These are phyloP conservation scores for Formica exsecta DNA, from an alignment of 1,140 invertebrate genomes.

Conservation along the genomic window DNA sequence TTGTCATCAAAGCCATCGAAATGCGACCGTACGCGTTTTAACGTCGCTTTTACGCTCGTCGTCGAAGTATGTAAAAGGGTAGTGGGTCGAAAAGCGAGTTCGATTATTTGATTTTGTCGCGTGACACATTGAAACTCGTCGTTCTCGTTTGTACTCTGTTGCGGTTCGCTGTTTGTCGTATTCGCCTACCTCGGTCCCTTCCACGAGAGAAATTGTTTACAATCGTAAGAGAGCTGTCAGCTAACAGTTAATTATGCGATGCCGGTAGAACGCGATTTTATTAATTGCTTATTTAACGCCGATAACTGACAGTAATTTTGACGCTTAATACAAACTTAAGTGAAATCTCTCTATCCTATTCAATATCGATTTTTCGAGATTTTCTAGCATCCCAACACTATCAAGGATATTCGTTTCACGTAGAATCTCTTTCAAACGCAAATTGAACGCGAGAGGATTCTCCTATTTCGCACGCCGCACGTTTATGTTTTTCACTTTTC, in stretches of 20 bases:
- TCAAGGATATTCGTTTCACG: constrained; percentile 49
- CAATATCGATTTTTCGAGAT: constrained; percentile 34
- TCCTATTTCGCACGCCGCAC: constrained; percentile 6
- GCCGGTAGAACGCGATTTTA: background rate
- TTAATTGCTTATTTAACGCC: constrained; percentile 23
- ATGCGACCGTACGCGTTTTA: background rate
- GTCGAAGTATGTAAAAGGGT: background rate
- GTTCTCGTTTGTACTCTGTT: background rate
- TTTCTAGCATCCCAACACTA: background rate
- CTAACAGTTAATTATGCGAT: constrained; percentile 42
- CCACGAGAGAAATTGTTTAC: constrained; percentile 20
- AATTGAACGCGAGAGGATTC: constrained; percentile 31
- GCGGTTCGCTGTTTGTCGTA: background rate
- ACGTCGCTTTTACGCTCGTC: constrained; percentile 15
- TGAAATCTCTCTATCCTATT: background rate
- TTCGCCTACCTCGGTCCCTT: background rate
- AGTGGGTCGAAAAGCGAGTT: background rate
- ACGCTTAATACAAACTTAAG: background rate
- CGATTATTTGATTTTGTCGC: constrained; percentile 1
- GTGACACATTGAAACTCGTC: constrained; percentile 3
- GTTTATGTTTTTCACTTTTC: background rate
- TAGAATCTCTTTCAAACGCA: constrained; percentile 30
- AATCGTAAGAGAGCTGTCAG: constrained; percentile 33
- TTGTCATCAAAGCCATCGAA: constrained; percentile 3
- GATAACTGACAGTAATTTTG: background rate